Evolutionary conservation across 2,797 vertebrate species (phyloP).

Genomic region (Tragopan temminckii): DNA sequence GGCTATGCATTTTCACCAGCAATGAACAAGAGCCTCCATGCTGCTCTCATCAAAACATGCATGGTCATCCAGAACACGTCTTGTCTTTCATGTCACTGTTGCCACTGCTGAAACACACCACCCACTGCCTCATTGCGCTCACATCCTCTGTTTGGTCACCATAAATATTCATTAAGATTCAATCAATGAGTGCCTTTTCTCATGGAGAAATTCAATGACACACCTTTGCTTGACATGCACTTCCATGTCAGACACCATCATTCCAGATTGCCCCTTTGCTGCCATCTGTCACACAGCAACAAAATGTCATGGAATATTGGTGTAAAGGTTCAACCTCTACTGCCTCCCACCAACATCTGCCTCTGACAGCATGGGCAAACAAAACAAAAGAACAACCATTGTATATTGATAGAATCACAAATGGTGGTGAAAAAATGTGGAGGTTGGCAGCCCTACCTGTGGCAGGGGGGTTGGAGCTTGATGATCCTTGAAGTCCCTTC

Average conservation of each 20-base stretch:
- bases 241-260: not conserved
- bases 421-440: not conserved
- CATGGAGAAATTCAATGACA: not conserved
- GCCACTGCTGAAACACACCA: not conserved
- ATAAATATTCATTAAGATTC: not conserved
- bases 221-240: not conserved
- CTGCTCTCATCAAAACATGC: no score
- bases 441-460: no score
- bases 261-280: not conserved
- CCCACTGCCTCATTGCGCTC: not conserved
- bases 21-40: no score
- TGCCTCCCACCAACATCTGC: not conserved
- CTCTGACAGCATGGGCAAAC: not conserved
- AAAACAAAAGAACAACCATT: not conserved
- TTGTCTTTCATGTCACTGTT: not conserved
- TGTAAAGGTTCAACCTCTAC: not conserved
- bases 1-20: no score
- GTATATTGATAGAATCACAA: not conserved
- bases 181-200: not conserved
- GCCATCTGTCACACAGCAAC: not conserved
- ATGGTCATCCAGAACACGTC: no score
- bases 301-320: not conserved
- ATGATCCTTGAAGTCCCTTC: no score
- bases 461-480: no score
- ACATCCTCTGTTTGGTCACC: not conserved